These are phyloP conservation scores for Zoanthus solanderi DNA, from an alignment of 92 coral and sea anemone genomes.

Conservation along the genomic window DNA sequence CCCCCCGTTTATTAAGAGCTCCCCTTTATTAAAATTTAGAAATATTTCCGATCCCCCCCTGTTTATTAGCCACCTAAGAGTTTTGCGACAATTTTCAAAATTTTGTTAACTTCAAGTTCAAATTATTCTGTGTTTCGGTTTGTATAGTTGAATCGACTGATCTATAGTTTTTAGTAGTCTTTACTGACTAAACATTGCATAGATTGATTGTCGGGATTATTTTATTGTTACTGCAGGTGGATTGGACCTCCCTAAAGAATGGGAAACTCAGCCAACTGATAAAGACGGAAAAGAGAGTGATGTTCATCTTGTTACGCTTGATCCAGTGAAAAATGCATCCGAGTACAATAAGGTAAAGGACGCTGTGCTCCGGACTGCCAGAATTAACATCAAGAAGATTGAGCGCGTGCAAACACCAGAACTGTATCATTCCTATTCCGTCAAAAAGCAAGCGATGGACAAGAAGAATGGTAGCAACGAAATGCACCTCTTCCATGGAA, in stretches of 20 bases:
- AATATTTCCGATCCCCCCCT: no score
- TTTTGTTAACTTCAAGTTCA: no score
- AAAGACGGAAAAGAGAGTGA: constrained; percentile 59
- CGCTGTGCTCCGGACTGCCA: constrained; percentile 37
- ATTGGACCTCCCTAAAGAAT: constrained; percentile 62
- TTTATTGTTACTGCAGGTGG: constrained; percentile 27
- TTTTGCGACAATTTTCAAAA: no score
- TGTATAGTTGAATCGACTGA: background rate
- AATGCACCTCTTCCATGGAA: constrained; percentile 75
- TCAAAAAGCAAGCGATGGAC: constrained; percentile 71
- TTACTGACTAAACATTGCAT: background rate
- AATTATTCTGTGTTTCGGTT: no score
- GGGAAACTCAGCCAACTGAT: constrained; percentile 79
- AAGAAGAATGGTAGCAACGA: constrained; percentile 74
- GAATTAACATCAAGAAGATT: constrained; percentile 47
- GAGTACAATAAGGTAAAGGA: constrained; percentile 66
- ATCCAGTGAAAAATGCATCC: constrained; percentile 45
- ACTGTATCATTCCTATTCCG: constrained; percentile 48
- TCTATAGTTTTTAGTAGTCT: background rate
- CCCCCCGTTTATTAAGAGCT: no score
- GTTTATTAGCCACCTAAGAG: no score
- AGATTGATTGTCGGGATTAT: background rate
- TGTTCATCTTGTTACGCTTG: constrained; percentile 68
- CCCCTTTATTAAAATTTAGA: no score
- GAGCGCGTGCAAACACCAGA: constrained; percentile 76